Evolutionary conservation across 2,797 vertebrate genomes (phyloP), one percentile per base, ranked within the genome.

Genomic region (Gadopsis marmoratus): DNA sequence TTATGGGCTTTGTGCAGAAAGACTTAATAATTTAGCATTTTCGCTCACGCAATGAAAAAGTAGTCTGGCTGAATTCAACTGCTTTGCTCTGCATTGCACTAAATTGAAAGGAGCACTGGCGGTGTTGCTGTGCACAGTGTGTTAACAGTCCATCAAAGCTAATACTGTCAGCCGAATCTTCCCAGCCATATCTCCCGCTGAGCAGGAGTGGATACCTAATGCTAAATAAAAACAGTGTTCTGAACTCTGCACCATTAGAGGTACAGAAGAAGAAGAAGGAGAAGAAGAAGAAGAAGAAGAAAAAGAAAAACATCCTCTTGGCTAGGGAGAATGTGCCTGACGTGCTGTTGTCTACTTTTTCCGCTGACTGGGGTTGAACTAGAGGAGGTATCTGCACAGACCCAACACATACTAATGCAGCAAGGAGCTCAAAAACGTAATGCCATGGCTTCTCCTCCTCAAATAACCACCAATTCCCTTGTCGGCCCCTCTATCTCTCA

Each of bases 11-110:
- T 88, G 89, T 89, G 86, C 80, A 79, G 82, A 74, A 86, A 78
- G 63, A 17, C 56, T 95, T 8, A 94, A 94, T 95, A 90, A 95
- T 94, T 94, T 37, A 95, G 17, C 43, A n/a, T 79, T 87, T 89
- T 75, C 61, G 63, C 63, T 80, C 90, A 91, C 65, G 87, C 84
- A 71, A 90, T 90, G 81, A 86, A 86, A 85, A 47, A 67, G 71
- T 29, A 54, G 63, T 60, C 12, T 0, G 16, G 39, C 66, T 84
- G 55, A 81, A 75, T 83, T 84, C 81, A 77, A 48, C 55, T 58
- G 58, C 71, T 88, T 56, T 39, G 54, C 70, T 60, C 45, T 31
- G 58, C 26, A 62, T 54, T 56, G 54, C 61, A 60, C 58, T 66
- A 64, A 21, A 79, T 73, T 68, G 56, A 72, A 51, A 76, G 55